A percentile compares a stretch with the other conserved stretches of the same genome.
These are phyloP conservation scores for Lapara coniferarum DNA, from an alignment of 2,888 invertebrate species.

Conservation along the genomic window DNA sequence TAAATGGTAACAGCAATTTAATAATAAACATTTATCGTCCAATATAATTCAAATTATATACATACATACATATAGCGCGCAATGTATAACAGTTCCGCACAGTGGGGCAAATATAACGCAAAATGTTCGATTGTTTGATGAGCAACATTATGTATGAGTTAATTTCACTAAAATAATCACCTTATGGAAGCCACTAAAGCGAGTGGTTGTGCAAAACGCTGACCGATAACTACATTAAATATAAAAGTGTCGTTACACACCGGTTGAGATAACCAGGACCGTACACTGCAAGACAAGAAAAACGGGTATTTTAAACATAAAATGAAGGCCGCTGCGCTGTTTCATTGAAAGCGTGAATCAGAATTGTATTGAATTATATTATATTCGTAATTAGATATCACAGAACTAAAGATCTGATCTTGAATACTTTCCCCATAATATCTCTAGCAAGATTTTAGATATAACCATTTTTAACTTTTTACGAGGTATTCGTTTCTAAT, in stretches of 20 bases:
- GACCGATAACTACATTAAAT: slow-evolving; percentile 16
- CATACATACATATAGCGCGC: not conserved
- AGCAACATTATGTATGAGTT: not conserved
- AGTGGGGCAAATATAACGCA: not conserved
- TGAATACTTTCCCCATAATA: too few species aligned
- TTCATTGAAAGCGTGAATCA: not conserved
- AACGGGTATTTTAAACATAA: not conserved
- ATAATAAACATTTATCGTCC: too few species aligned
- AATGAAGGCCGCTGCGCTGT: not conserved
- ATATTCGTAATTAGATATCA: too few species aligned
- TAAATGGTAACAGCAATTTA: too few species aligned
- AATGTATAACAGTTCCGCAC: not conserved
- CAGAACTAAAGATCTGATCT: too few species aligned
- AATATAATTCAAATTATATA: too few species aligned
- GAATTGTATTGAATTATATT: too few species aligned
- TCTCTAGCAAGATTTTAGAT: too few species aligned
- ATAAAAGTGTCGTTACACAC: slow-evolving; percentile 25
- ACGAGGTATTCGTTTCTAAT: too few species aligned
- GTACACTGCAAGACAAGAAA: slow-evolving; percentile 25
- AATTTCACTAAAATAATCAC: not conserved
- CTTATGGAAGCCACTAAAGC: not conserved
- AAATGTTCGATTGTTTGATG: not conserved
- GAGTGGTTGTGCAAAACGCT: slow-evolving; percentile 17
- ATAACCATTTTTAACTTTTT: too few species aligned
- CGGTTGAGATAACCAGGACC: slow-evolving; percentile 25